Conservation (phyloP, 2,888 invertebrate species). For the Palloptera scutellata region DNA sequence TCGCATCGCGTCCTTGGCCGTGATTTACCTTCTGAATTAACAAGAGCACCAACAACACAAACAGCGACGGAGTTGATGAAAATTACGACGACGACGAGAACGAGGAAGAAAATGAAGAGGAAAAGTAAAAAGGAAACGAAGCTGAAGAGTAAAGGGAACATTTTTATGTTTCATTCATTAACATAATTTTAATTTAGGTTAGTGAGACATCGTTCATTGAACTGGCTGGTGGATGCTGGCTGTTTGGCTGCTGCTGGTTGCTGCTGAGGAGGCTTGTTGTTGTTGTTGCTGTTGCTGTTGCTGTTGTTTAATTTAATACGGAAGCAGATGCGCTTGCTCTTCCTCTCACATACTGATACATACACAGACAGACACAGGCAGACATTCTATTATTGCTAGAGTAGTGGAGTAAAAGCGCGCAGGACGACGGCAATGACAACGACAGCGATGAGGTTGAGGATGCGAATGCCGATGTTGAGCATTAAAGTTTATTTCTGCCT, state of each 20-base stretch:
- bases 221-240: slow-evolving; percentile 7
- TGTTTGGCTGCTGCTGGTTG: neutral
- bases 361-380: slow-evolving; percentile 9
- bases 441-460: neutral
- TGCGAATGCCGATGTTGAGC: too few species aligned
- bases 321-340: too few species aligned
- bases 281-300: slow-evolving; percentile 18
- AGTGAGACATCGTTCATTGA: slow-evolving; percentile 46
- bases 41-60: slow-evolving; percentile 11
- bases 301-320: neutral
- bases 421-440: neutral
- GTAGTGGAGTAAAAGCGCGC: neutral
- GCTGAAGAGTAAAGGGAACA: too few species aligned
- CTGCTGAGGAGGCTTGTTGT: slow-evolving; percentile 16
- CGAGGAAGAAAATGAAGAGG: too few species aligned
- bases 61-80: neutral
- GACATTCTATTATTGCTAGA: neutral
- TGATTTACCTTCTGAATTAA: slow-evolving; percentile 45
- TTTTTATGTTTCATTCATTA: slow-evolving; percentile 47
- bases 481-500: neutral
- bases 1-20: slow-evolving; percentile 52
- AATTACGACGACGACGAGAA: too few species aligned
- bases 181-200: slow-evolving; percentile 63
- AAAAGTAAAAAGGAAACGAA: too few species aligned
- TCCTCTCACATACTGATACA: neutral